Evolutionary conservation across 2,888 invertebrate species (phyloP).

Genomic region (Lamellibrachia satsuma): DNA sequence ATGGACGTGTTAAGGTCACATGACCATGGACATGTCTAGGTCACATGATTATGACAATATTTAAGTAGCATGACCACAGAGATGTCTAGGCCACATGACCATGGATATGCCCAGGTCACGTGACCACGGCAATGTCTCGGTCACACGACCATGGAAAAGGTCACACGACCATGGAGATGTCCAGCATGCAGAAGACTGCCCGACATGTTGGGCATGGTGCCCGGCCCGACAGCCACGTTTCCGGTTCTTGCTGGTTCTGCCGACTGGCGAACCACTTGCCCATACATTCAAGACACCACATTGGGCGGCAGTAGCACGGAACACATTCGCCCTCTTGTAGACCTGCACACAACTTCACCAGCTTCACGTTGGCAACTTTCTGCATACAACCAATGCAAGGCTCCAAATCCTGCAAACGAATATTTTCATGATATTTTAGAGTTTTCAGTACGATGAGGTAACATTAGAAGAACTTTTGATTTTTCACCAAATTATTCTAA

Average conservation of each 20-base stretch:
- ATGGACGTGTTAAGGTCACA: background rate
- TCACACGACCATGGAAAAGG: conserved; percentile 49
- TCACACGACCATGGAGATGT: conserved; percentile 71
- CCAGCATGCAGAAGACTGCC: conserved; percentile 83
- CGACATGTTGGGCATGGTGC: conserved; percentile 90
- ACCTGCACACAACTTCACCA: conserved; percentile 75
- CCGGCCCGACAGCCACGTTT: conserved; percentile 82
- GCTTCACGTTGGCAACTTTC: conserved; percentile 79
- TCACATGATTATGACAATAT: background rate
- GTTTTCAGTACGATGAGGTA: background rate
- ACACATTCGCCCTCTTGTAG: conserved; percentile 67
- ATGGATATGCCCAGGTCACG: no score
- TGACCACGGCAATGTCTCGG: background rate
- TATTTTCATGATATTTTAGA: background rate
- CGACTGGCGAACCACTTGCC: conserved; percentile 79
- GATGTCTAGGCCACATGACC: background rate
- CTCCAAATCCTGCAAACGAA: conserved; percentile 72
- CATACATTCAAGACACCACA: conserved; percentile 85
- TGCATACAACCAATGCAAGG: conserved; percentile 91
- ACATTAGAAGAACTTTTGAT: no score
- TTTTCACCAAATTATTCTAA: no score
- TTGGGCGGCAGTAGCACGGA: conserved; percentile 80
- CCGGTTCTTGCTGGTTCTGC: conserved; percentile 74
- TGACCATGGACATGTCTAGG: background rate
- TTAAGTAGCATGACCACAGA: no score